Evolutionary conservation across 1,140 invertebrate species (phyloP).

Genomic region (Centruroides vittatus): DNA sequence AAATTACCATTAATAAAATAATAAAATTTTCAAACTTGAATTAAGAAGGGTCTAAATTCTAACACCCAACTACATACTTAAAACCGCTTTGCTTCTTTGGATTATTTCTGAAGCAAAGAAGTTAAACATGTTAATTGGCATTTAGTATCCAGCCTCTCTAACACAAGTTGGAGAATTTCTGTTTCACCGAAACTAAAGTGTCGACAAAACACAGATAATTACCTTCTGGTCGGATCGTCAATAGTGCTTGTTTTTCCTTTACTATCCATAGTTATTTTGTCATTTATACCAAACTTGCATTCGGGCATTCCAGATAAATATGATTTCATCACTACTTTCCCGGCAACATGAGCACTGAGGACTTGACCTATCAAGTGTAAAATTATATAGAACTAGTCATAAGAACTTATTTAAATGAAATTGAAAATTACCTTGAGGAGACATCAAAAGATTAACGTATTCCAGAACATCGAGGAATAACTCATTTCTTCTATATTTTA

Average conservation of each 20-base stretch:
- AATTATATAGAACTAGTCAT: constrained; percentile 21
- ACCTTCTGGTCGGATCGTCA: constrained; percentile 49
- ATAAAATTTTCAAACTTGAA: too few relatives aligned
- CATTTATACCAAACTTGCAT: constrained; percentile 99
- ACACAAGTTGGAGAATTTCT: too few relatives aligned
- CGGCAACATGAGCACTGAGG: constrained; percentile 95
- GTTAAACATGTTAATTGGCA: too few relatives aligned
- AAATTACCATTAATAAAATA: too few relatives aligned
- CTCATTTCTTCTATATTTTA: constrained; percentile 98
- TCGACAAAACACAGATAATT: too few relatives aligned
- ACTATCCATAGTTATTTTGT: constrained; percentile 97
- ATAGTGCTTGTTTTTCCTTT: constrained; percentile 64
- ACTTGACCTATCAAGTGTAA: constrained; percentile 54
- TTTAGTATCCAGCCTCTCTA: too few relatives aligned
- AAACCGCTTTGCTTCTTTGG: too few relatives aligned
- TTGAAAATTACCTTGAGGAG: constrained; percentile 58
- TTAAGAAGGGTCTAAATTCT: too few relatives aligned
- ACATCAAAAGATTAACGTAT: constrained; percentile 98
- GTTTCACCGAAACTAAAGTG: too few relatives aligned
- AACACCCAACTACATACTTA: too few relatives aligned
- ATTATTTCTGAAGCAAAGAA: too few relatives aligned
- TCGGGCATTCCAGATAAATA: constrained; percentile 99
- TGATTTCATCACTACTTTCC: constrained; percentile 99
- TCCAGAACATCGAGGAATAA: constrained; percentile 98
- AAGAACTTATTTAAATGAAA: not conserved